Base-by-base conservation (phyloP, 2,113 vertebrate genomes). In the Nettapus auritus region DNA sequence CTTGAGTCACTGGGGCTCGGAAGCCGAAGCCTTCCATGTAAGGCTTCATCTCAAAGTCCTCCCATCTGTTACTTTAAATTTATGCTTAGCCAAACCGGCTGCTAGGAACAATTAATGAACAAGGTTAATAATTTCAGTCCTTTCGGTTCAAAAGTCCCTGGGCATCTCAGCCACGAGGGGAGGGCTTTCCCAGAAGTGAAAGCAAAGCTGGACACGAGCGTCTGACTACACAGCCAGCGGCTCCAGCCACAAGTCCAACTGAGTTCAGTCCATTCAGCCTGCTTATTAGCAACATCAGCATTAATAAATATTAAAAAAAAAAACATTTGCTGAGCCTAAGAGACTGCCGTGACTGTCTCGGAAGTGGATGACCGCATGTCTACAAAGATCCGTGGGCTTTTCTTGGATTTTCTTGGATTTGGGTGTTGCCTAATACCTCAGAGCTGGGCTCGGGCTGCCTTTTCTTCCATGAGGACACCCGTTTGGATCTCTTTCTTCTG, bases 341-440 rank as follows among this genome's bases (percentile, higher is more conserved):
- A 8, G 4, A 29, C 1, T 14, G 18, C 56, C 25, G 40, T 2
- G 10, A 28, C 38, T 25, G 50, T 22, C 62, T 78, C 38, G 22
- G 50, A 74, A 81, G 60, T 21, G 50, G 34, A 19, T 22, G 68
- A 74, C 28, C 1, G 2, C 28, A 11, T 6, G 57, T 69, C 44
- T 82, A 5, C n/a, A n/a, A 50, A 26, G n/a, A 38, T 31, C 40
- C 0, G 1, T 14, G 29, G 4, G 9, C 8, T 53, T 81, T n/a
- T 17, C 0, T 1, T 74, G 62, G 67, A 5, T 82, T 22, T 46
- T 48, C 56, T 66, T 4, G 52, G 26, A 36, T 60, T 11, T n/a
- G 73, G 66, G 22, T 59, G 36, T 55, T 73, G 33, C 29, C 48
- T 26, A 50, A 56, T 52, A 53, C 34, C 2, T 1, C 57, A 67